Base-by-base conservation (phyloP, 2,888 invertebrate genomes). In the Chymomyza procnemis region DNA sequence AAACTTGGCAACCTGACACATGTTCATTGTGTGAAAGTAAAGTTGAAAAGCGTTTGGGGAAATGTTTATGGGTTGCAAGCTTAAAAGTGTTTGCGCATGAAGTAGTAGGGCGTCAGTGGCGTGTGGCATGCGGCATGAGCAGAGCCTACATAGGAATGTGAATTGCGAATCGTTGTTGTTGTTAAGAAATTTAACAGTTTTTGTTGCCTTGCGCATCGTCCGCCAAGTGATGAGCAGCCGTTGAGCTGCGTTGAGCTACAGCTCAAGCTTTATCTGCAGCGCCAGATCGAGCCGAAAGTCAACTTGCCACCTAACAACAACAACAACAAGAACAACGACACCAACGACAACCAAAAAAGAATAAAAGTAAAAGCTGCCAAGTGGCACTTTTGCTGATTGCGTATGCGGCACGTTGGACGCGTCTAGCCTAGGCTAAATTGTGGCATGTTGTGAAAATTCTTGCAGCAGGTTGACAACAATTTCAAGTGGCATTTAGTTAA, bases 371-470 rank as follows among this genome's bases (percentile, higher is more conserved):
- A 61, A 63, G 63, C 64, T 52, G 61, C 55, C 64, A 63, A 41
- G 14, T 62, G 63, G 74, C 83, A 83, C 86, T 85, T 71, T 73
- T 80, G 76, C 63, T 87, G 86, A 84, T 84, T 84, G 79, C 75
- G 55, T 61, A 19, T 26, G 64, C 22, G 50, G 19, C 64, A 61
- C 54, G 58, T 46, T 47, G 41, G 66, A 30, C 61, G 14, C 46
- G 54, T 56, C 48, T 55, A 59, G 46, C n/a, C 16, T 46, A 52
- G 22, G 16, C 48, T 46, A 48, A 62, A 67, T 63, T 55, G 8
- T 46, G 34, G 34, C 67, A 59, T 57, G 41, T 47, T 59, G 48
- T 22, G 30, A 50, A 30, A 64, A 60, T 30, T 57, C 56, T 58
- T 30, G 21, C 18, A 18, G 52, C 30, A 41, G 50, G 59, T 50